Evolutionary conservation across 2,888 invertebrate species (phyloP).

Genomic region (Ormyrus nitidulus): DNA sequence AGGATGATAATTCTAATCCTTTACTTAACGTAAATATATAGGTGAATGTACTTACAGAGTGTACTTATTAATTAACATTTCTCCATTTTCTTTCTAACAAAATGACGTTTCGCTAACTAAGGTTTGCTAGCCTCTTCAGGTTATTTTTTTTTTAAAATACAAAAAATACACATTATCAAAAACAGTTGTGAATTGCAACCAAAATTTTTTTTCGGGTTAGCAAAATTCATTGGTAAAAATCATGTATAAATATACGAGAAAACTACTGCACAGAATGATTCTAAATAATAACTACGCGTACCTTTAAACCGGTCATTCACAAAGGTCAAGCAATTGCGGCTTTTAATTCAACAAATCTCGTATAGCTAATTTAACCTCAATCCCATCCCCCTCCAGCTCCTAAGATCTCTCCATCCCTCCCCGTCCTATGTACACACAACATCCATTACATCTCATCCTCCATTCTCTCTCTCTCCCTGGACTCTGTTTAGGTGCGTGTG

Average conservation of each 20-base stretch:
- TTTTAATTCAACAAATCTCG: constrained; percentile 34
- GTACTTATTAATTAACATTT: no score
- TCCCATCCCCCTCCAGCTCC: constrained; percentile 8
- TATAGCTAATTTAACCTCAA: constrained; percentile 53
- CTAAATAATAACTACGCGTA: background rate
- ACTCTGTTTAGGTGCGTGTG: background rate
- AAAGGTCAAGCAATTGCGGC: constrained; percentile 13
- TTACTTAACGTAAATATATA: no score
- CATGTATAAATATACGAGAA: no score
- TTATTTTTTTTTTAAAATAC: no score
- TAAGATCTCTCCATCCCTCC: background rate
- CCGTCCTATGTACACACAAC: background rate
- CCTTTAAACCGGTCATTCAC: background rate
- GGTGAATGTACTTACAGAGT: no score
- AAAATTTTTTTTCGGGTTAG: no score
- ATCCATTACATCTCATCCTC: constrained; percentile 7
- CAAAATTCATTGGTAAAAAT: no score
- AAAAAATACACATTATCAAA: no score
- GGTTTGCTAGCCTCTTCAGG: background rate
- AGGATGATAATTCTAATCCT: no score
- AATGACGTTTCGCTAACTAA: no score
- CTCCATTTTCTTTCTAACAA: no score
- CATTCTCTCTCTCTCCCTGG: constrained; percentile 11
- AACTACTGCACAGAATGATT: background rate
- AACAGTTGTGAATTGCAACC: no score